These are phyloP conservation scores for Limnephilus rhombicus DNA, from an alignment of 2,888 invertebrate genomes.

Conservation along the genomic window DNA sequence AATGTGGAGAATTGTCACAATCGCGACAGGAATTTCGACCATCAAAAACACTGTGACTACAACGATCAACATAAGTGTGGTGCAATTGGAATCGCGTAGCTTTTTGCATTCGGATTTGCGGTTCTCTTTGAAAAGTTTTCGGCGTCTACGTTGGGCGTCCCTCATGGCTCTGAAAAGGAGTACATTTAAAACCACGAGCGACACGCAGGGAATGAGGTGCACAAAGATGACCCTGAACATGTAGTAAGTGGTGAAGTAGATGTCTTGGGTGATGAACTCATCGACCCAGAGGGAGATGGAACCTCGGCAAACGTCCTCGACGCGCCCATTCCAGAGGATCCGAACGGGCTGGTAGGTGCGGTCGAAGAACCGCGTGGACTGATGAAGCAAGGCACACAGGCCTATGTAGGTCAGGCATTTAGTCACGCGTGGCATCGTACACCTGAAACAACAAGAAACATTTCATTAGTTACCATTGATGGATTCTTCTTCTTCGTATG, in stretches of 20 bases:
- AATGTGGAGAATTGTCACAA: slow-evolving; percentile 90
- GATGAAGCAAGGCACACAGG: slow-evolving; percentile 87
- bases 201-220: slow-evolving; percentile 93
- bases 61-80: slow-evolving; percentile 91
- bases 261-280: slow-evolving; percentile 81
- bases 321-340: slow-evolving; percentile 84
- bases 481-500: too few relatives aligned
- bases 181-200: slow-evolving; percentile 92
- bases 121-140: slow-evolving; percentile 87
- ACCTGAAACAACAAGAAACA: slow-evolving; percentile 71
- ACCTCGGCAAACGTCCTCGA: slow-evolving; percentile 82
- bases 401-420: slow-evolving; percentile 89
- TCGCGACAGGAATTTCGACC: slow-evolving; percentile 90
- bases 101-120: slow-evolving; percentile 88
- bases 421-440: slow-evolving; percentile 85
- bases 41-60: slow-evolving; percentile 90
- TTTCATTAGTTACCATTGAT: not conserved
- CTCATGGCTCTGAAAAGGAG: slow-evolving; percentile 91
- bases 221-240: slow-evolving; percentile 94
- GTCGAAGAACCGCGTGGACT: slow-evolving; percentile 91
- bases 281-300: slow-evolving; percentile 84
- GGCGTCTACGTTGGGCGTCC: slow-evolving; percentile 88
- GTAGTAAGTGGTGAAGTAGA: slow-evolving; percentile 90
- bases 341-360: slow-evolving; percentile 79
- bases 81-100: slow-evolving; percentile 88